Percentiles rank a stretch among this genome's conserved stretches.
Conservation (phyloP, 2,888 invertebrate species). For the Melinaea marsaeus region DNA sequence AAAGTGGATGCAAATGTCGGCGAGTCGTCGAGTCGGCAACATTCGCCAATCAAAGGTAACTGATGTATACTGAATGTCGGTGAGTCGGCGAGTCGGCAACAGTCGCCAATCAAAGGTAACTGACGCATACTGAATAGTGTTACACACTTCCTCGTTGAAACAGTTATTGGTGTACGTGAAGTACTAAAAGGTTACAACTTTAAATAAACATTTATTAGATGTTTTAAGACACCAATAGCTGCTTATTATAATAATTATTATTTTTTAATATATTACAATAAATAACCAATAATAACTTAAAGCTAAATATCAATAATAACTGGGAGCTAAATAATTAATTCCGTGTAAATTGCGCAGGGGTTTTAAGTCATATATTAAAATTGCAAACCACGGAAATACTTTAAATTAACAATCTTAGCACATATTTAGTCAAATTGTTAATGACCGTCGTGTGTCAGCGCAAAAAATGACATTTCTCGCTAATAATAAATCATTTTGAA, state of each 20-base stretch:
- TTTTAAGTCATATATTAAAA: neutral
- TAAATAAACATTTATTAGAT: neutral
- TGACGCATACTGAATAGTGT: slow-evolving; percentile 36
- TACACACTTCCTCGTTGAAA: slow-evolving; percentile 25
- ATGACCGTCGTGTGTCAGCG: slow-evolving; percentile 64
- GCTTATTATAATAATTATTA: too few species aligned
- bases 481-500: slow-evolving; percentile 61
- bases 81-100: slow-evolving; percentile 53
- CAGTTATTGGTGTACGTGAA: slow-evolving; percentile 6
- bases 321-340: too few species aligned
- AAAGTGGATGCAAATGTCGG: slow-evolving; percentile 72
- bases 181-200: neutral
- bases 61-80: slow-evolving; percentile 36
- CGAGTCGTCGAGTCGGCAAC: slow-evolving; percentile 57
- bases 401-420: neutral
- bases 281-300: too few species aligned
- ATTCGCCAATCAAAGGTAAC: slow-evolving; percentile 48
- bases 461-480: slow-evolving; percentile 60
- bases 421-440: slow-evolving; percentile 38
- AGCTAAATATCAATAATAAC: too few species aligned
- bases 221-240: too few species aligned
- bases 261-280: too few species aligned
- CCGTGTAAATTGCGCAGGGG: too few species aligned
- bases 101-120: slow-evolving; percentile 48
- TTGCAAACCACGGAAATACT: neutral